Evolutionary conservation across 2,888 invertebrate species (phyloP), one percentile per base, ranked within the genome.

Genomic region (Gonocerus acuteangulatus): DNA sequence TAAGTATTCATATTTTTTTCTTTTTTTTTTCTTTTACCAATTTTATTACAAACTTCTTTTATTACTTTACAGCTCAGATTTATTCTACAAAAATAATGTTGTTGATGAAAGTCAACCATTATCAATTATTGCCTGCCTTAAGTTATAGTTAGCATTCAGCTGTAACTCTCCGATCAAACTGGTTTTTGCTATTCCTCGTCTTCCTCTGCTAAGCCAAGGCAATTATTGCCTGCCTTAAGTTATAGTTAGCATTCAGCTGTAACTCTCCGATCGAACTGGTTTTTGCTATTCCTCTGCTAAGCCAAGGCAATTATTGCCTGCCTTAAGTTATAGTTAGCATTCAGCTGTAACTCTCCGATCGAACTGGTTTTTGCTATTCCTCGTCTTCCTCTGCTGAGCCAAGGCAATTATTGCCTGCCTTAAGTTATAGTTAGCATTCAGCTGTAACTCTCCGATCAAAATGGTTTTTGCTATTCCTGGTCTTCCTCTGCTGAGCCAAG

Each of bases 31-130:
- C 22, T 45, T 47, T 22, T 6, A 44, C 19, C 32, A 27, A 27
- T 47, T 47, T 57, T 22, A 44, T 45, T 27, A 47, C 44, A 57
- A 39, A 39, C 39, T 39, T 39, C 3, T 39, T 39, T 39, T 9
- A n/a, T 34, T 47, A 42, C 39, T 57, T 44, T 44, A 57, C 45
- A 27, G 57, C 27, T 57, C 19, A 57, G 22, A 27, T 44, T 57
- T 47, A 57, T 57, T 57, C 57, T 57, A 57, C 47, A 57, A 57
- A 57, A 57, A 57, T 57, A 57, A 45, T 57, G 57, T 56, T 56
- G 56, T 57, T 47, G 57, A 57, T 57, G 57, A 57, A 57, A 47
- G 45, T 57, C 57, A 57, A 57, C 57, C 32, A 45, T 59, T 59
- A 59, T 34, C 27, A 39, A 32, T 59, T 39, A 59, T 59, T 59